A percentile compares a stretch with the other conserved stretches of the same genome.
Evolutionary conservation across 2,113 vertebrate species (phyloP).

Genomic region (Regulus satrapa): DNA sequence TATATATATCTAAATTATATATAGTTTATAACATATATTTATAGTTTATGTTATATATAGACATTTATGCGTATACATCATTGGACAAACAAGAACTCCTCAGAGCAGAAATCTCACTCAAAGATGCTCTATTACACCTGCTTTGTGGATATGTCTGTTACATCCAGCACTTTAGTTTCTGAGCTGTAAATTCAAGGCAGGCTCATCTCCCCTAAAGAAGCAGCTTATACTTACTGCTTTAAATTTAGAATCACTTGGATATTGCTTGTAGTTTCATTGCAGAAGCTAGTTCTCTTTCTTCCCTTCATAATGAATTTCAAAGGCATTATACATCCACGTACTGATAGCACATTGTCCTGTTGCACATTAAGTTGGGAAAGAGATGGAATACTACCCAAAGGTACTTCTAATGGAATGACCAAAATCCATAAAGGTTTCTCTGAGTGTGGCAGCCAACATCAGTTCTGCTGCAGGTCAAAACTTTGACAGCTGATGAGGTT

Average conservation of each 20-base stretch:
- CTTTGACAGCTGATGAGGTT: accelerated
- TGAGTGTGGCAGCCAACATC: neutral
- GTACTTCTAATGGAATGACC: neutral
- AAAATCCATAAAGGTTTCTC: neutral
- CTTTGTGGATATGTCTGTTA: neutral
- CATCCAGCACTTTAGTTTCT: neutral
- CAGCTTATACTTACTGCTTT: neutral
- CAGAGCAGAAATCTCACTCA: neutral
- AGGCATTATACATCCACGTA: neutral
- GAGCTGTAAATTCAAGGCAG: neutral
- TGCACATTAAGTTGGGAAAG: neutral
- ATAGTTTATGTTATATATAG: too few relatives aligned
- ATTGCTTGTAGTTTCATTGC: neutral
- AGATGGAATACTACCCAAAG: neutral
- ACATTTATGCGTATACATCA: neutral
- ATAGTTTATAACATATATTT: too few relatives aligned
- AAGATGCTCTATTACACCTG: neutral
- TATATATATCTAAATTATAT: too few relatives aligned
- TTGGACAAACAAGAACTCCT: neutral
- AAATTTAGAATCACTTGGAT: neutral
- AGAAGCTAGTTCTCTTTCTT: neutral
- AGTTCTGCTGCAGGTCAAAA: neutral
- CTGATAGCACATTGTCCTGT: neutral
- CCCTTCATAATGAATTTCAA: neutral
- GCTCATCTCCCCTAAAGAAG: neutral